A percentile compares a stretch with the other conserved stretches of the same genome.
Conservation (phyloP, 2,113 vertebrate species). For the Ranitomeya variabilis region DNA sequence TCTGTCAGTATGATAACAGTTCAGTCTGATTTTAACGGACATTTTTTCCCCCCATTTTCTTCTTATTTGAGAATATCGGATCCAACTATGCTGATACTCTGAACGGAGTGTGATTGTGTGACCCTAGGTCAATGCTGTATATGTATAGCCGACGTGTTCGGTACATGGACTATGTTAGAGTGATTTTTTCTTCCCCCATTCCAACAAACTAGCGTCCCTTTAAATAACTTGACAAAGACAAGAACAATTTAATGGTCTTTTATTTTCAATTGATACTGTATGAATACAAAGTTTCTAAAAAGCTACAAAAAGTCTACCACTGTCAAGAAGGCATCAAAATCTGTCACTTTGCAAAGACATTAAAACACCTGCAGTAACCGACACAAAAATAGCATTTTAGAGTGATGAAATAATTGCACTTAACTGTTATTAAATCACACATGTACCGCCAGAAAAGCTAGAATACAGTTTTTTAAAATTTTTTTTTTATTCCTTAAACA, state of each 20-base stretch:
- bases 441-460: slow-evolving; percentile 93
- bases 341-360: slow-evolving; percentile 98
- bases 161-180: background rate
- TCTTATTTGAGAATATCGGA: too few relatives aligned
- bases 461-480: slow-evolving; percentile 80
- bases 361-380: slow-evolving; percentile 95
- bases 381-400: slow-evolving; percentile 93
- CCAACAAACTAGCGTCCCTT: background rate
- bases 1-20: too few relatives aligned
- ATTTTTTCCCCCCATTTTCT: too few relatives aligned
- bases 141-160: too few relatives aligned
- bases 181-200: background rate
- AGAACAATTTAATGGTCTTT: slow-evolving; percentile 83
- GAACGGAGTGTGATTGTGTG: too few relatives aligned
- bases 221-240: slow-evolving; percentile 25
- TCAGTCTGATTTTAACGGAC: too few relatives aligned
- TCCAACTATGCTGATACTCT: too few relatives aligned
- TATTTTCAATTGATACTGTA: slow-evolving; percentile 98
- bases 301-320: slow-evolving; percentile 99
- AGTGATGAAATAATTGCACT: slow-evolving; percentile 91
- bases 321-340: slow-evolving; percentile 99
- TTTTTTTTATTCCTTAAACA: slow-evolving; percentile 88
- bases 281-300: slow-evolving; percentile 99
- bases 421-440: slow-evolving; percentile 96
- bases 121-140: too few relatives aligned